Base-by-base conservation (phyloP, 2,113 vertebrate species). In the Nycticorax nycticorax region DNA sequence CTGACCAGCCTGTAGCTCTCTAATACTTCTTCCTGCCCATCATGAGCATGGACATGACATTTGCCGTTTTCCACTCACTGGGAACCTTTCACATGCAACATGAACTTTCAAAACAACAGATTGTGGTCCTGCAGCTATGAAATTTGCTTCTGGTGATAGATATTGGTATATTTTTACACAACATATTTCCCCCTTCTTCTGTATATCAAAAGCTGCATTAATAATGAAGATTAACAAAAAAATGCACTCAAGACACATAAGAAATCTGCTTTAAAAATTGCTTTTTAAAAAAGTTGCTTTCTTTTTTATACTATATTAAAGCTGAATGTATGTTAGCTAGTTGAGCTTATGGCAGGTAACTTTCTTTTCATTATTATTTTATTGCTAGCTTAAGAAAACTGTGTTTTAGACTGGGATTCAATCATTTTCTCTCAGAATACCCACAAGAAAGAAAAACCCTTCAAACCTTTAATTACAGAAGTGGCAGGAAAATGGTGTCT, bases 171-270 rank as follows among this genome's bases (percentile, higher is more conserved):
- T 30, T 50, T 53, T 57, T 53, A 63, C 0, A 3, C 12, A 82
- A 64, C 6, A 3, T 32, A 55, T 45, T 71, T 84, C 7, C 47
- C 14, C 12, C 71, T 77, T 24, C 47, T 55, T 94, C 55, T 62
- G 12, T 28, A 13, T 74, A 77, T 28, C 11, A 47, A 85, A 86
- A 87, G 11, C 15, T 68, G 15, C 19, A 24, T 33, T 67, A 16
- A 18, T 52, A 84, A 53, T 0, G 1, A 50, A n/a, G 8, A 63
- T 63, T 67, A 2, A 0, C 9, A 45, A 10, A 37, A 39, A 28
- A 16, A 10, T 9, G 12, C 62, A 62, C 12, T 86, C 13, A 28
- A 82, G 59, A 30, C 35, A 55, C 3, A 8, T 24, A 13, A 64
- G 12, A 85, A 59, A 67, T 5, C 2, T 68, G 7, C 6, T 77